phyloP scores from a whole-genome alignment of 2,797 vertebrate species.

The Hippocampus kuda region DNA sequence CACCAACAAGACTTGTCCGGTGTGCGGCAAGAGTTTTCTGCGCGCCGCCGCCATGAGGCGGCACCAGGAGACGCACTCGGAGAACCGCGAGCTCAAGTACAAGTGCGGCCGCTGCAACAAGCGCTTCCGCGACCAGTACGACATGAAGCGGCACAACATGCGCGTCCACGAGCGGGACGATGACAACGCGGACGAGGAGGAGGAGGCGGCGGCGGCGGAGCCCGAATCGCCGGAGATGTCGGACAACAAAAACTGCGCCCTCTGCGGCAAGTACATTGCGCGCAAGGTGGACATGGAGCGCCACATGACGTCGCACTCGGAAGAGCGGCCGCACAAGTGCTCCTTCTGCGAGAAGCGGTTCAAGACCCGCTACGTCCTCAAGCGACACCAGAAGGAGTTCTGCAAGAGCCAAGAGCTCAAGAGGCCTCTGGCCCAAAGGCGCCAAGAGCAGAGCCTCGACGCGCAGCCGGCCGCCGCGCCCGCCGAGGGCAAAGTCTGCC shows the following conservation, averaged over 20 bases:
- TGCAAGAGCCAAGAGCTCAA: constrained; percentile 56
- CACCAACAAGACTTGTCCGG: constrained; percentile 52
- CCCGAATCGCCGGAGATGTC: constrained; percentile 13
- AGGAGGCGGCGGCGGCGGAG: constrained; percentile 15
- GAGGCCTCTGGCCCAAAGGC: constrained; percentile 16
- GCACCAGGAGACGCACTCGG: constrained; percentile 57
- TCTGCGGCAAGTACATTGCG: constrained; percentile 62
- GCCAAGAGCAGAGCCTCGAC: neutral
- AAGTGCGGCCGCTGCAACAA: constrained; percentile 59
- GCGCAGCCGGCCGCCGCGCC: neutral
- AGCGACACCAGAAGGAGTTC: constrained; percentile 59
- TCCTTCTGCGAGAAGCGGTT: constrained; percentile 59
- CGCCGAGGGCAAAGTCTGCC: constrained; percentile 45
- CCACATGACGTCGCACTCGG: constrained; percentile 65
- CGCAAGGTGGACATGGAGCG: constrained; percentile 56
- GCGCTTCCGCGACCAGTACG: constrained; percentile 62
- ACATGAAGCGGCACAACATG: constrained; percentile 62
- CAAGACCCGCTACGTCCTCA: constrained; percentile 58
- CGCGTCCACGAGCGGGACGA: constrained; percentile 57
- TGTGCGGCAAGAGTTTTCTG: constrained; percentile 58
- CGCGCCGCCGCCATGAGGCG: constrained; percentile 61
- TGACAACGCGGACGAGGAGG: constrained; percentile 10
- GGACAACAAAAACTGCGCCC: constrained; percentile 48
- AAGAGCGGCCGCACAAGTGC: constrained; percentile 58
- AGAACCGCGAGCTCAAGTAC: constrained; percentile 56